A percentile compares a stretch with the other conserved stretches of the same genome.
Evolutionary conservation across 2,113 vertebrate species (phyloP).

Genomic region (Dryoscopus gambensis): DNA sequence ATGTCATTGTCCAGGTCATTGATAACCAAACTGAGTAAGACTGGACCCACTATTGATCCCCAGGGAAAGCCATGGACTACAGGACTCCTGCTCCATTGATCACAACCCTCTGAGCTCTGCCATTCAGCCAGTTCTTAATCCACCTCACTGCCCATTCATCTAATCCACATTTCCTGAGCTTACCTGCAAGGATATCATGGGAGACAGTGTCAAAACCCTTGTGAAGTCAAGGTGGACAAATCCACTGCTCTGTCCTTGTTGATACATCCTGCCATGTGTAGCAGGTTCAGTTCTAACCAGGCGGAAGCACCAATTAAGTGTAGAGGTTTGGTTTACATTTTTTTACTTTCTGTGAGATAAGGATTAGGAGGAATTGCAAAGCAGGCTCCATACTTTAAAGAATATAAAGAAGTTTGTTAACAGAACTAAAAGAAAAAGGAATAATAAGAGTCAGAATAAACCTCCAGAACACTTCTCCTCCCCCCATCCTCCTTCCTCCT

Average conservation of each 20-base stretch:
- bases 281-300: too few species aligned
- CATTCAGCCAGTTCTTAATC: background rate
- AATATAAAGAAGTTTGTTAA: too few species aligned
- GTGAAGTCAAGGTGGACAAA: background rate
- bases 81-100: background rate
- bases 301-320: too few species aligned
- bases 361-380: too few species aligned
- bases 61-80: background rate
- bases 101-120: background rate
- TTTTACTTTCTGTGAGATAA: too few species aligned
- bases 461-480: too few species aligned
- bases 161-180: background rate
- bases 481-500: too few species aligned
- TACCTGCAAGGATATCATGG: background rate
- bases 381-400: too few species aligned
- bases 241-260: accelerated
- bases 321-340: too few species aligned
- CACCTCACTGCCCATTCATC: background rate
- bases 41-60: background rate
- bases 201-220: background rate
- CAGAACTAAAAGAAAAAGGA: too few species aligned
- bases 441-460: too few species aligned
- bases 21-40: background rate
- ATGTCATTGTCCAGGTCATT: accelerated
- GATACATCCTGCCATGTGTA: too few species aligned